Conservation (phyloP, 2,888 invertebrate genomes). For the Watsonalla cultraria region DNA sequence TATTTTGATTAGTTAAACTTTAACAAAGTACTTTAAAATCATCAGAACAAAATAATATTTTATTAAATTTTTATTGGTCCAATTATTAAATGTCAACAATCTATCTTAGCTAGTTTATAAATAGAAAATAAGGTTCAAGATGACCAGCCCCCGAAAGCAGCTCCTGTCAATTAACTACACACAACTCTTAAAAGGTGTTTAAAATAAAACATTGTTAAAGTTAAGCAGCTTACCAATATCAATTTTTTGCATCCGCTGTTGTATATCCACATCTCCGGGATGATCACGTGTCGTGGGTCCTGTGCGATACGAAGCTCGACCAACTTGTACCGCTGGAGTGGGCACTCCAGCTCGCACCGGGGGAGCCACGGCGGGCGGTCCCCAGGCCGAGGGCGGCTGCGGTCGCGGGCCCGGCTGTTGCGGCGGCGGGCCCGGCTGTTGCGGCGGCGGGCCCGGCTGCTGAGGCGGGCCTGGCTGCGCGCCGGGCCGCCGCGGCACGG, state of each 20-base stretch:
- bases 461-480: slow-evolving; percentile 29
- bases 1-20: too few species aligned
- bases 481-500: slow-evolving; percentile 42
- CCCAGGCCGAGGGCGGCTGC: slow-evolving; percentile 64
- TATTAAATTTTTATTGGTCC: too few species aligned
- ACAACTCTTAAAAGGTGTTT: not conserved
- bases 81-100: too few species aligned
- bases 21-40: too few species aligned
- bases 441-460: slow-evolving; percentile 16
- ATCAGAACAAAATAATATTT: too few species aligned
- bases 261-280: slow-evolving; percentile 62
- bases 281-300: slow-evolving; percentile 54
- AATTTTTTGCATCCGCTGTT: slow-evolving; percentile 52
- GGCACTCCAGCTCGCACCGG: slow-evolving; percentile 56
- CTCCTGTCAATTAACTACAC: too few species aligned
- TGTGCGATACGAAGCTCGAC: slow-evolving; percentile 54
- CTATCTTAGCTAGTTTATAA: too few species aligned
- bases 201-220: too few species aligned
- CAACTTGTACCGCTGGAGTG: slow-evolving; percentile 38
- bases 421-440: slow-evolving; percentile 29
- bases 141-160: too few species aligned
- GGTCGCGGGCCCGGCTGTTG: slow-evolving; percentile 45
- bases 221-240: slow-evolving; percentile 36
- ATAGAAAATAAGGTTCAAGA: too few species aligned
- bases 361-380: slow-evolving; percentile 48